Evolutionary conservation across 2,797 vertebrate genomes (phyloP).

Genomic region (Salmo trutta): DNA sequence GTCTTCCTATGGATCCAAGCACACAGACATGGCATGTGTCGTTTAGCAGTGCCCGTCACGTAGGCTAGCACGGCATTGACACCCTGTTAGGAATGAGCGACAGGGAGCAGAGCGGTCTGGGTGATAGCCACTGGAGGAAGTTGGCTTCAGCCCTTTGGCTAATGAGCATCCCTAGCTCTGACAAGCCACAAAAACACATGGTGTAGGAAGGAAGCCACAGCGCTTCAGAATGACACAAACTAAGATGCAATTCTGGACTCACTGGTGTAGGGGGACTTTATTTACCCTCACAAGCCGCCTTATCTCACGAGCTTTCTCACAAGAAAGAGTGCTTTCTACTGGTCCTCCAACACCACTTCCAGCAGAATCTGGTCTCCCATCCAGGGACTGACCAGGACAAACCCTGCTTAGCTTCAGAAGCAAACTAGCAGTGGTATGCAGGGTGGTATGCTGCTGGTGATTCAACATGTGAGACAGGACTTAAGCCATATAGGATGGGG

Average conservation of each 20-base stretch:
- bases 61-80: conserved; percentile 17
- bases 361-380: too few species aligned
- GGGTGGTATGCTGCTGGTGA: too few species aligned
- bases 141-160: conserved; percentile 71
- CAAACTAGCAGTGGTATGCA: too few species aligned
- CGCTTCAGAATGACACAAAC: neutral
- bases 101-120: conserved; percentile 38
- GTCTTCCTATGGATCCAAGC: conserved; percentile 26
- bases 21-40: neutral
- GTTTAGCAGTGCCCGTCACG: conserved; percentile 52
- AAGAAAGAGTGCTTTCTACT: too few species aligned
- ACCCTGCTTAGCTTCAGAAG: too few species aligned
- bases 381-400: too few species aligned
- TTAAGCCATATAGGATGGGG: too few species aligned
- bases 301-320: too few species aligned
- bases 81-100: conserved; percentile 56
- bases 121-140: conserved; percentile 51
- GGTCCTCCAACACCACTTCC: too few species aligned
- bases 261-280: neutral
- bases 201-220: conserved; percentile 41
- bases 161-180: conserved; percentile 61
- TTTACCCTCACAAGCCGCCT: too few species aligned
- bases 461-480: too few species aligned
- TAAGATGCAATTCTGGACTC: neutral
- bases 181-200: conserved; percentile 52